Percentiles rank a stretch among this genome's conserved stretches.
Evolutionary conservation across 2,888 invertebrate species (phyloP).

Genomic region (Eupelmus urozonus): DNA sequence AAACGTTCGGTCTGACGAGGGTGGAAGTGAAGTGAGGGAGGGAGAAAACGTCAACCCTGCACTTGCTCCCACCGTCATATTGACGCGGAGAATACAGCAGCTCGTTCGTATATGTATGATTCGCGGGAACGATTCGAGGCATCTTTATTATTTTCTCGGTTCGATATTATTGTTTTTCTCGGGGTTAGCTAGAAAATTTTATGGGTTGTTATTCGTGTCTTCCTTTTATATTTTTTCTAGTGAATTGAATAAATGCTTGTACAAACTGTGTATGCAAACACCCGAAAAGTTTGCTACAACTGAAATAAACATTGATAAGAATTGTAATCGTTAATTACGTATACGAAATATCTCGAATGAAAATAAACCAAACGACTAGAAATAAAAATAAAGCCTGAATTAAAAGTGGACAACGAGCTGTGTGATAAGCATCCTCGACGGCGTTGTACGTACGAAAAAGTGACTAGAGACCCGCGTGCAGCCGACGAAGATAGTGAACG

Average conservation of each 20-base stretch:
- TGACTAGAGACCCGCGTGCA: constrained; percentile 76
- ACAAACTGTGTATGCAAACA: too few relatives aligned
- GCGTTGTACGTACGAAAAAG: constrained; percentile 52
- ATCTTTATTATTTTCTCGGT: constrained; percentile 37
- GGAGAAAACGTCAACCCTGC: constrained; percentile 23
- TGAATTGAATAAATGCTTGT: too few relatives aligned
- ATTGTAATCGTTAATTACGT: neutral
- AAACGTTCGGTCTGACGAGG: constrained; percentile 33
- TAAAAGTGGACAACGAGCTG: neutral
- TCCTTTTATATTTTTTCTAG: too few relatives aligned
- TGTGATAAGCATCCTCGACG: neutral
- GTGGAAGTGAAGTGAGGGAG: constrained; percentile 19
- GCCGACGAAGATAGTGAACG: constrained; percentile 69
- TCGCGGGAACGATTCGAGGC: constrained; percentile 16
- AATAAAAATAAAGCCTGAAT: neutral
- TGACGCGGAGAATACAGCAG: neutral
- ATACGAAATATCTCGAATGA: neutral
- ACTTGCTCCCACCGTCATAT: constrained; percentile 6
- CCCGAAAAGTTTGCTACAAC: too few relatives aligned
- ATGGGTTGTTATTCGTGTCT: neutral
- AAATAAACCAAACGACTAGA: neutral
- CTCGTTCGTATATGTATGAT: constrained; percentile 1
- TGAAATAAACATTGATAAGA: neutral
- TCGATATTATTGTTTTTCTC: constrained; percentile 30
- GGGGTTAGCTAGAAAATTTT: constrained; percentile 21